Base-by-base conservation (phyloP, 2,888 invertebrate species). In the Serripes groenlandicus region DNA sequence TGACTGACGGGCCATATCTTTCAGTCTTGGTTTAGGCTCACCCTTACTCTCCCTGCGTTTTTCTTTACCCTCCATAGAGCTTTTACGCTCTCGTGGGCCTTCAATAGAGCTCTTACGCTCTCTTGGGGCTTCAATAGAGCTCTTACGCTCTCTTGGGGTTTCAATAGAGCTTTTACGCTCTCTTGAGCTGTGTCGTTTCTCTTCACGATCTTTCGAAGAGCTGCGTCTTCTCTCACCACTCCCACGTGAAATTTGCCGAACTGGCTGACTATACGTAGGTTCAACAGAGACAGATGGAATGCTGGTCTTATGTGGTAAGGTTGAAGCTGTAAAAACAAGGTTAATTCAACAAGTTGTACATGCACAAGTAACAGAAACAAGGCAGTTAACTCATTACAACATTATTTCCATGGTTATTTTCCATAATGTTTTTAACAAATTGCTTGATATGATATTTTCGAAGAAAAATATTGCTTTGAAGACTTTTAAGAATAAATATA, bases 311-410 rank as follows among this genome's bases (percentile, higher is more conserved):
- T 74, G 74, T 42, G 84, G 84, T 49, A 84, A 60, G 23, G 84
- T 80, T 35, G 80, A 74, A n/a, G 84, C 84, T 84, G 84, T 37
- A 84, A 78, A 58, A 74, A 69, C 56, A 78, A 84, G 71, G 84
- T 84, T 84, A 84, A 78, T 84, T 7, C n/a, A 78, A 77, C 58
- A 78, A 54, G 49, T 23, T 42, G 30, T n/a, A 66, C 66, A 66
- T 66, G 66, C 66, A 66, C 28, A 58, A 58, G 11, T 26, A 58
- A 58, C 7, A 54, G 18, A 54, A 21, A 5, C n/a, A 54, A 7
- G 23, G 23, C 23, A 21, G 5, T n/a, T 42, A 42, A 18, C 42
- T 42, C 42, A 42, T 42, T n/a, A n/a, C n/a, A n/a, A n/a, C n/a
- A n/a, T n/a, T n/a, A n/a, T n/a, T n/a, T n/a, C n/a, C n/a, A n/a